Percentiles rank a stretch among this genome's conserved stretches.
phyloP scores from a whole-genome alignment of 2,888 invertebrate genomes.

The Galerucella calmariensis region DNA sequence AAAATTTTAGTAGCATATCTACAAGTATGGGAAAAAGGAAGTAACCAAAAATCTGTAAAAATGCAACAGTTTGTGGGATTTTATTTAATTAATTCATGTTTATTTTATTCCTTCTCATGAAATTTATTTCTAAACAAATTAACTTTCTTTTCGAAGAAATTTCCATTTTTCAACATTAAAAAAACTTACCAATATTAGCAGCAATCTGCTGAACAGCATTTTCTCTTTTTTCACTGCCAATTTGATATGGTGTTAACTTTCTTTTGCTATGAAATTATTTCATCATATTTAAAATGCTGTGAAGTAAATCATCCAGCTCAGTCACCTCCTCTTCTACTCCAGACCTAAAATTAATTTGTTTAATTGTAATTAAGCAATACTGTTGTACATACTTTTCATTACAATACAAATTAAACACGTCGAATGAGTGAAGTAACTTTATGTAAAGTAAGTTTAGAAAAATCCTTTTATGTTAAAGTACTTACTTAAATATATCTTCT shows the following conservation, averaged over 20 bases:
- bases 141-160: too few species aligned
- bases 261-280: not conserved
- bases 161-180: not conserved
- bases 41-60: not conserved
- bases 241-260: constrained; percentile 4
- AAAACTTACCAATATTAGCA: too few species aligned
- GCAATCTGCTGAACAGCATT: not conserved
- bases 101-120: not conserved
- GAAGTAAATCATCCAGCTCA: constrained; percentile 1
- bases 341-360: not conserved
- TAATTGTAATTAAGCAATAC: not conserved
- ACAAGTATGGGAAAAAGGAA: not conserved
- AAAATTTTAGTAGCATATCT: not conserved
- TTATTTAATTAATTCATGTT: not conserved
- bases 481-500: not conserved
- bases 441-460: not conserved
- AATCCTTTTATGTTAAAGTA: too few species aligned
- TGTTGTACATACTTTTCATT: not conserved
- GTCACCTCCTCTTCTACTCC: not conserved
- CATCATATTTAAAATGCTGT: not conserved
- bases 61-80: not conserved
- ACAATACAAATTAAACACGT: not conserved
- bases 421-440: not conserved
- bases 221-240: constrained; percentile 4
- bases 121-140: not conserved